Evolutionary conservation across 1,140 invertebrate genomes (phyloP).

Genomic region (Drosophila fuyamai): DNA sequence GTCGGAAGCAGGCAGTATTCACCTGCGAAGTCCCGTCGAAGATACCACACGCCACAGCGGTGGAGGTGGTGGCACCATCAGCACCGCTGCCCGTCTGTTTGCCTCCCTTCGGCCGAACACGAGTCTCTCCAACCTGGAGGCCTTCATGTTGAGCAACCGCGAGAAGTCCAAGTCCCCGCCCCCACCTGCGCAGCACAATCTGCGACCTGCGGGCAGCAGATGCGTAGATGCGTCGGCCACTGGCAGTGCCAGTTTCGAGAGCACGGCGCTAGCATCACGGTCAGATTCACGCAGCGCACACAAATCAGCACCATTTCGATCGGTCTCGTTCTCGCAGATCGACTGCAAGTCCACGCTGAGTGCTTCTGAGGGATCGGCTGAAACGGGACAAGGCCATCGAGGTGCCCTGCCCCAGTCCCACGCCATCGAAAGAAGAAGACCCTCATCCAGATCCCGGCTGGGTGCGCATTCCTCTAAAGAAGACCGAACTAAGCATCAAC

Average conservation of each 20-base stretch:
- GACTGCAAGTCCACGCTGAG: constrained; percentile 86
- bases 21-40: constrained; percentile 14
- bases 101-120: constrained; percentile 77
- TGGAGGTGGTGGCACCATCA: constrained; percentile 20
- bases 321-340: constrained; percentile 93
- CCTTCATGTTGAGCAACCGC: constrained; percentile 75
- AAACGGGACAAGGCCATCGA: constrained; percentile 76
- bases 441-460: constrained; percentile 62
- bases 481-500: constrained; percentile 66
- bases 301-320: constrained; percentile 89
- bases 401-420: constrained; percentile 53
- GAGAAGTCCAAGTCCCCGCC: constrained; percentile 83
- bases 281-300: constrained; percentile 85
- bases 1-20: constrained; percentile 23
- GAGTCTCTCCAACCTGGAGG: constrained; percentile 84
- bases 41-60: constrained; percentile 26
- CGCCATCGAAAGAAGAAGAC: constrained; percentile 39
- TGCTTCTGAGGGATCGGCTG: constrained; percentile 75
- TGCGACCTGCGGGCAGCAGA: constrained; percentile 66
- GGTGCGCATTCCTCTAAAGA: constrained; percentile 77
- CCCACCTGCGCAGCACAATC: constrained; percentile 38
- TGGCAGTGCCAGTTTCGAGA: constrained; percentile 67
- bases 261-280: constrained; percentile 82
- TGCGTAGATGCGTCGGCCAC: constrained; percentile 36
- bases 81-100: constrained; percentile 56